Conservation (phyloP, 2,888 invertebrate species). For the Philopedon plagiatum region DNA sequence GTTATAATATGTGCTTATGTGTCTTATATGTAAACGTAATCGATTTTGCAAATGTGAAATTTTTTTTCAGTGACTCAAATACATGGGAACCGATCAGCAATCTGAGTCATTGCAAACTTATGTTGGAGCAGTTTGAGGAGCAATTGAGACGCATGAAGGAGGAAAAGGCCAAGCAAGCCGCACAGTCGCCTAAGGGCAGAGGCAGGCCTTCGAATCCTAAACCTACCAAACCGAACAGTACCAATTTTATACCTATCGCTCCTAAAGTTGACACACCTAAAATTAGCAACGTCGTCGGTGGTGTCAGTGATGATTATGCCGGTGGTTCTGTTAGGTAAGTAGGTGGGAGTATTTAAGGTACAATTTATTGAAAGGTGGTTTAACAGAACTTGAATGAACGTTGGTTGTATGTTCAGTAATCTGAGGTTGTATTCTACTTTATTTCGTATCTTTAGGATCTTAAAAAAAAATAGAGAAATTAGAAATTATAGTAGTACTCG, state of each 20-base stretch:
- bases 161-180: constrained; percentile 60
- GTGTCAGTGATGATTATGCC: constrained; percentile 34
- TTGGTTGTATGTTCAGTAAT: too few species aligned
- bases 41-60: too few species aligned
- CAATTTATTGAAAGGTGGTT: neutral
- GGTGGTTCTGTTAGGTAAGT: constrained; percentile 28
- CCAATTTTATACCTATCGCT: constrained; percentile 41
- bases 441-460: too few species aligned
- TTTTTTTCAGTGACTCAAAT: constrained; percentile 76
- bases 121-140: constrained; percentile 86
- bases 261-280: constrained; percentile 29
- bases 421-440: too few species aligned
- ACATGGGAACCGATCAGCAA: constrained; percentile 89
- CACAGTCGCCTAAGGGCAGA: constrained; percentile 69
- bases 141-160: constrained; percentile 81
- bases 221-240: constrained; percentile 10
- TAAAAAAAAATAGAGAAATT: too few species aligned
- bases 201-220: constrained; percentile 46
- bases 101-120: constrained; percentile 81
- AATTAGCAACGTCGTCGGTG: constrained; percentile 39
- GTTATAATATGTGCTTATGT: too few species aligned
- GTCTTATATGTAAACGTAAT: too few species aligned
- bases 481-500: too few species aligned
- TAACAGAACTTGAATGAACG: too few species aligned
- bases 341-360: neutral